These are phyloP conservation scores for Xenops minutus DNA, from an alignment of 2,797 vertebrate genomes.

Conservation along the genomic window DNA sequence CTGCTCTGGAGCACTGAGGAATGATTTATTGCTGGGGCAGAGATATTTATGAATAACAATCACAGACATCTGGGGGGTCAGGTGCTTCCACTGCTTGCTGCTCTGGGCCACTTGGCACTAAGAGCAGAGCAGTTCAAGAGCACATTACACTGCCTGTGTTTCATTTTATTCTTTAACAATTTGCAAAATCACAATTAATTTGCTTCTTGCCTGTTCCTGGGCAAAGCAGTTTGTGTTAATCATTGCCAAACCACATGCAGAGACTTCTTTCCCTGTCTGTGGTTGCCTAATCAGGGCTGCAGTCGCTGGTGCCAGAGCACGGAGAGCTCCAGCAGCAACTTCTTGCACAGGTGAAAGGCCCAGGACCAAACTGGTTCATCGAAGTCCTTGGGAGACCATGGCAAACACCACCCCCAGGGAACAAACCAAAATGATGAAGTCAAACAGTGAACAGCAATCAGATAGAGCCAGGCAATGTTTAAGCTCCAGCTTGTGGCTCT, in stretches of 20 bases:
- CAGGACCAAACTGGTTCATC: background rate
- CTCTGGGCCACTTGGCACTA: background rate
- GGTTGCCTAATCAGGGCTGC: background rate
- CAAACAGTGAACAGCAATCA: background rate
- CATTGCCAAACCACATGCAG: background rate
- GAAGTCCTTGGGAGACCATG: background rate
- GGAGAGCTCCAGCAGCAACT: background rate
- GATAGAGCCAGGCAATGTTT: background rate
- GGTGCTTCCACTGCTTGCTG: background rate
- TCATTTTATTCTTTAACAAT: background rate
- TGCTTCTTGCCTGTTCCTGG: slow-evolving; percentile 21
- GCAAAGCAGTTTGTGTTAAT: background rate
- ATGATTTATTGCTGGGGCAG: slow-evolving; percentile 17
- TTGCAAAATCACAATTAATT: background rate
- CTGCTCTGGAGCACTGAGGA: slow-evolving; percentile 42
- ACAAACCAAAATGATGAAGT: rapidly evolving
- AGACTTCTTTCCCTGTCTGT: background rate
- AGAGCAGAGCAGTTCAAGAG: background rate
- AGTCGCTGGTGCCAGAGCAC: background rate
- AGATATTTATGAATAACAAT: background rate
- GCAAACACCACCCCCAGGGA: background rate
- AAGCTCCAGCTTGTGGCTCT: background rate
- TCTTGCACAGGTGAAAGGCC: background rate
- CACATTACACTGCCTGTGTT: background rate
- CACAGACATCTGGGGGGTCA: background rate